Base-by-base conservation (phyloP, 1,140 invertebrate species). In the Brachionus rotundiformis region DNA sequence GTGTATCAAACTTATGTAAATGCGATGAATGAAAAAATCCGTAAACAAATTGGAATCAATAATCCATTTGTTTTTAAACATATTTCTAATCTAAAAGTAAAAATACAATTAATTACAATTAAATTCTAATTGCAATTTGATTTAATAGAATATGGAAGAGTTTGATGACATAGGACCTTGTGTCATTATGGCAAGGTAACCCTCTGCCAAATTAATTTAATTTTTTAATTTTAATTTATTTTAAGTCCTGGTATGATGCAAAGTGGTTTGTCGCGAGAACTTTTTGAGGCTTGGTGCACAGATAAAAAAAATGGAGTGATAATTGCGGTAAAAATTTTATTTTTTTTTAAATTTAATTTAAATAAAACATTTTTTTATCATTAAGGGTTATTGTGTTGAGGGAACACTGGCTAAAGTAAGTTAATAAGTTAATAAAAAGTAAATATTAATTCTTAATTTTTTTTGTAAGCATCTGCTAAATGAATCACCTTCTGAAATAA, bases 1-100 rank as follows among this genome's bases (percentile, higher is more conserved):
- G 97, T 99, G 0, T 99, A 99, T 89, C 97, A 99, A 88, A 99
- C 97, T 0, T 99, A 98, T 86, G 93, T 99, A 0, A 98, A 98
- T 89, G 96, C 96, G 0, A 99, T 99, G 98, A 99, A 99, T 87
- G 95, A 98, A 84, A 93, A 93, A 85, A 99, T 99, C 83, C 90
- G 93, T 19, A 88, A 95, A 6, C 96, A 99, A 89, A 98, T 99
- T 84, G 94, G 95, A 0, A 93, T 98, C 36, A 98, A 96, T 86
- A 99, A 99, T 90, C 98, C 98, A 0, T 99, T 99, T 89, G 94
- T 98, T 1, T 99, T 99, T 88, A 94, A 96, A 85, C 97, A 99
- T 85, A 98, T 99, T 83, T 97, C 95, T 5, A 98, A 99, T 89
- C 88, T 99, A 0, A 98, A 99, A 90, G 93, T 94, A 87, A 85